phyloP scores from a whole-genome alignment of 2,888 invertebrate genomes.

The Rhopalosiphum nymphaeae region DNA sequence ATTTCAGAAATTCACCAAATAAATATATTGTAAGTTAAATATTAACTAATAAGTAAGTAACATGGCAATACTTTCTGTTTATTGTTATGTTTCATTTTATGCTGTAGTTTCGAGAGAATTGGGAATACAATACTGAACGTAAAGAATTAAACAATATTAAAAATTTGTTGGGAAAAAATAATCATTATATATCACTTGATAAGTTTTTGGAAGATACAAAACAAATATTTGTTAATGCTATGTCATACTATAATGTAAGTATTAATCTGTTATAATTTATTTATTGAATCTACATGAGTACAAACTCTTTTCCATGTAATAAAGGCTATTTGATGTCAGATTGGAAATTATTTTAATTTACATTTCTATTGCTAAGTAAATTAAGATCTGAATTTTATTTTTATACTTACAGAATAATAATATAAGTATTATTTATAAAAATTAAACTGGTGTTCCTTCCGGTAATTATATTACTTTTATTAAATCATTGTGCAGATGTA shows the following conservation, averaged over 20 bases:
- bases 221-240: neutral
- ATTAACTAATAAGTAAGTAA: too few relatives aligned
- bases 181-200: too few relatives aligned
- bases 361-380: neutral
- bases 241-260: neutral
- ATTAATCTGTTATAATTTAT: neutral
- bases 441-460: neutral
- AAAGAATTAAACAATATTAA: neutral
- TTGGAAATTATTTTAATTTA: neutral
- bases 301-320: neutral
- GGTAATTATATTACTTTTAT: neutral
- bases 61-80: neutral
- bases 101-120: neutral
- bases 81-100: neutral
- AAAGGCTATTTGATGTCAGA: neutral
- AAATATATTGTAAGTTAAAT: too few relatives aligned
- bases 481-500: too few relatives aligned
- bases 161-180: neutral
- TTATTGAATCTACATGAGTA: neutral
- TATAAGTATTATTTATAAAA: neutral
- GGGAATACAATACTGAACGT: accelerated
- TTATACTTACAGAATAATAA: neutral
- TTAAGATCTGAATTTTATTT: neutral
- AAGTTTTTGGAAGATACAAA: neutral
- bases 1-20: too few relatives aligned